Evolutionary conservation across 2,888 invertebrate genomes (phyloP).

Genomic region (Metacarcinus magister): DNA sequence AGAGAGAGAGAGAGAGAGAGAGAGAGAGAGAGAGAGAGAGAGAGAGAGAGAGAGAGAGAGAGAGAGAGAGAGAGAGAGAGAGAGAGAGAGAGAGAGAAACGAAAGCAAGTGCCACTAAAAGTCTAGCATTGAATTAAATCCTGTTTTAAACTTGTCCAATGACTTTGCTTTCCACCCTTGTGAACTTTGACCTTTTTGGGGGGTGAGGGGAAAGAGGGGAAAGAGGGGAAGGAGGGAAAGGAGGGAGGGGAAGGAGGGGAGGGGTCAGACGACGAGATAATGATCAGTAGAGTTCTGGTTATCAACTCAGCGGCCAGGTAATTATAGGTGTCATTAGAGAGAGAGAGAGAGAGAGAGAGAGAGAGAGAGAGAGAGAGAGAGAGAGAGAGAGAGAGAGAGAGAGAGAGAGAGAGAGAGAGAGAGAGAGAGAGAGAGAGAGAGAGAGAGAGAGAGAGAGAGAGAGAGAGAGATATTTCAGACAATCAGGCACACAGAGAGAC

Average conservation of each 20-base stretch:
- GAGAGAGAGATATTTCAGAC: no score
- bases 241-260: no score
- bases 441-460: no score
- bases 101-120: background rate
- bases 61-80: no score
- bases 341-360: background rate
- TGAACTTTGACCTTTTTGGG: background rate
- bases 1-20: slow-evolving; percentile 3
- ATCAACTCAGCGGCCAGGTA: background rate
- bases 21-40: slow-evolving; percentile 26
- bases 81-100: no score
- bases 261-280: background rate
- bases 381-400: background rate
- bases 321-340: background rate
- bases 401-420: background rate
- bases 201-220: no score
- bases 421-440: slow-evolving; percentile 26
- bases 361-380: background rate
- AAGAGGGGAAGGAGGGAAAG: no score
- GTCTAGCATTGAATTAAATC: background rate
- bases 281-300: background rate
- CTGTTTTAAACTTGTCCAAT: background rate
- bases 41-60: no score
- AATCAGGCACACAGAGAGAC: no score
- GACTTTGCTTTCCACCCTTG: background rate